These are phyloP conservation scores for Saguinus imperator DNA, from an alignment of 2,113 vertebrate species.

Conservation along the genomic window DNA sequence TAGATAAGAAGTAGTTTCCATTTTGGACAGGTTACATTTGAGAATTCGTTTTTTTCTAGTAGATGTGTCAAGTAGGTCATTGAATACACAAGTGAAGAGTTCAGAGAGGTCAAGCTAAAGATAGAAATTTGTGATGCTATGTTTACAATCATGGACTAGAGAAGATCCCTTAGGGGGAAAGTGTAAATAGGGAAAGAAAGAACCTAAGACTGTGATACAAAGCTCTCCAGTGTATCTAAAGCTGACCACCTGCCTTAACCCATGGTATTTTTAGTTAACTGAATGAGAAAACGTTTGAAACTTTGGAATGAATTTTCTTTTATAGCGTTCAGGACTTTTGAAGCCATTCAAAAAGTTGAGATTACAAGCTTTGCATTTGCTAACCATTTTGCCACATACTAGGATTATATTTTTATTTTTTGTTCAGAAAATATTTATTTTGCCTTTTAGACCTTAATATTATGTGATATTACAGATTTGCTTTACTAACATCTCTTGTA, in stretches of 20 bases:
- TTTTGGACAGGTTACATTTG: neutral
- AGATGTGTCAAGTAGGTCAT: neutral
- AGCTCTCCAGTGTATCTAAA: too few species aligned
- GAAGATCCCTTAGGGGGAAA: neutral
- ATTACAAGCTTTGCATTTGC: neutral
- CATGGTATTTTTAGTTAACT: neutral
- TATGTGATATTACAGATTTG: neutral
- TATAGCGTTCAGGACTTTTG: neutral
- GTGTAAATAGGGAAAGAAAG: neutral
- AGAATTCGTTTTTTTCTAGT: neutral
- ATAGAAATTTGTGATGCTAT: neutral
- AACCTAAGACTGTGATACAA: neutral
- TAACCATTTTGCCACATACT: neutral
- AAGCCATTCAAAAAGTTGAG: neutral
- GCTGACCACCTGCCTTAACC: neutral
- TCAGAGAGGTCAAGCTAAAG: neutral
- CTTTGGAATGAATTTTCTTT: neutral
- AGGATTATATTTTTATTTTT: neutral
- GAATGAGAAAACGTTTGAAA: neutral
- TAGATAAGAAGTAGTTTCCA: neutral
- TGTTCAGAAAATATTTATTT: neutral
- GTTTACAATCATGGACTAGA: neutral
- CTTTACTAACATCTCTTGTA: neutral
- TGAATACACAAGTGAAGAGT: neutral
- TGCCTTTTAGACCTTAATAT: neutral